A percentile compares a stretch with the other conserved stretches of the same genome.
These are phyloP conservation scores for Callimico goeldii DNA, from an alignment of 2,797 vertebrate species.

Conservation along the genomic window DNA sequence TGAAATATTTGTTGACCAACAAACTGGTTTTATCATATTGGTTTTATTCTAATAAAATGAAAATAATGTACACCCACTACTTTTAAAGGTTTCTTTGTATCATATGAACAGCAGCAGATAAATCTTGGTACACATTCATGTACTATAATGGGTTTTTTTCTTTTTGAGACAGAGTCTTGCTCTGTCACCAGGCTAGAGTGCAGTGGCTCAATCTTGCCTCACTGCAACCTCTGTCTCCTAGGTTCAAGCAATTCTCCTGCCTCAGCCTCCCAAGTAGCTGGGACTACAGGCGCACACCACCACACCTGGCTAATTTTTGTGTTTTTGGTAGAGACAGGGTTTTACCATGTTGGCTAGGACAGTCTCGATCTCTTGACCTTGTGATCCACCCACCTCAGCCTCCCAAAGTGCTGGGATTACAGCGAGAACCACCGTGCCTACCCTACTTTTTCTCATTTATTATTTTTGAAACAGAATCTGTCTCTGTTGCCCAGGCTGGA, in stretches of 20 bases:
- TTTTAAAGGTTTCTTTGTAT: not conserved
- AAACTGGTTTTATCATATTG: not conserved
- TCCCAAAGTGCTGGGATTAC: not conserved
- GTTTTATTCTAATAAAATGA: slow-evolving; percentile 12
- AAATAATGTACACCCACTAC: not conserved
- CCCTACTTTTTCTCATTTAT: not conserved
- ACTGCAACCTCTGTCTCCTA: not conserved
- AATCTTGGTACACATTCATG: not conserved
- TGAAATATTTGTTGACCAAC: not conserved
- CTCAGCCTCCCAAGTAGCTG: not conserved
- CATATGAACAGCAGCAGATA: not conserved
- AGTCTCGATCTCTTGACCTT: no score
- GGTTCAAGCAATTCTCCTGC: not conserved
- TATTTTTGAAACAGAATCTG: not conserved
- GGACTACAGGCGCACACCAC: not conserved
- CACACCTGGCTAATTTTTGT: not conserved
- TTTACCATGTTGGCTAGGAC: not conserved
- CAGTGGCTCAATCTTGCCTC: not conserved
- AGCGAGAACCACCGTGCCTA: accelerated
- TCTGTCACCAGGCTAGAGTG: not conserved
- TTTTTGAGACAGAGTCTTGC: not conserved
- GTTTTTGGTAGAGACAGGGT: not conserved
- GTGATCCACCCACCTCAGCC: not conserved
- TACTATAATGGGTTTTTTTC: not conserved
- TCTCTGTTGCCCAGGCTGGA: not conserved